These are phyloP conservation scores for Trisateles emortualis DNA, from an alignment of 2,888 invertebrate species.

Conservation along the genomic window DNA sequence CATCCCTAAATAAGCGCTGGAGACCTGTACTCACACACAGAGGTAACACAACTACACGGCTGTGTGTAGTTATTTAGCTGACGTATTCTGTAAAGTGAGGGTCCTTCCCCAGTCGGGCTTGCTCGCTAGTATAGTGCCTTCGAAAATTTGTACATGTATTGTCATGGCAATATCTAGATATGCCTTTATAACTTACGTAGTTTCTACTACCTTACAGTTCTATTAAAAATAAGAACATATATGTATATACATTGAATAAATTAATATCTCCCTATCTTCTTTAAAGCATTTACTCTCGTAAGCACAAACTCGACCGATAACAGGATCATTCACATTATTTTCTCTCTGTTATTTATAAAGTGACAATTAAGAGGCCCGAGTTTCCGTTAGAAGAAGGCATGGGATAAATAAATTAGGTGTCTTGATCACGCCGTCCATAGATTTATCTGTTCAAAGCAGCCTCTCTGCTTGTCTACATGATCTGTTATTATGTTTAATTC, in stretches of 20 bases:
- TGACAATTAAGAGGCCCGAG: conserved; percentile 26
- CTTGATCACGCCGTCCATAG: conserved; percentile 4
- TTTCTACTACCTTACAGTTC: too few species aligned
- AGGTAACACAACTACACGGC: too few species aligned
- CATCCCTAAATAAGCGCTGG: too few species aligned
- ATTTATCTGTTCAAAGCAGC: conserved; percentile 6
- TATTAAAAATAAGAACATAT: too few species aligned
- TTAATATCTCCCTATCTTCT: not conserved
- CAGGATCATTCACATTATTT: conserved; percentile 17
- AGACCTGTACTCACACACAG: too few species aligned
- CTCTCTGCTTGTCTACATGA: conserved; percentile 5
- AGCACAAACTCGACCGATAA: conserved; percentile 9
- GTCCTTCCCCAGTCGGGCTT: too few species aligned
- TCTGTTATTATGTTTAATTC: conserved; percentile 16
- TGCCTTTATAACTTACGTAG: too few species aligned
- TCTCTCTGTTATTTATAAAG: conserved; percentile 14
- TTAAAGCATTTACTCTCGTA: conserved; percentile 13
- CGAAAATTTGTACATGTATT: too few species aligned
- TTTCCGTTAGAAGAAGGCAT: conserved; percentile 28
- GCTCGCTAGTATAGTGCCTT: too few species aligned
- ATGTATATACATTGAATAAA: not conserved
- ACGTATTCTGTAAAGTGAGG: too few species aligned
- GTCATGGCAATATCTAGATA: too few species aligned
- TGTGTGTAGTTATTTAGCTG: too few species aligned
- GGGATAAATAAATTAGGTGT: conserved; percentile 15